phyloP scores from a whole-genome alignment of 2,113 vertebrate species.

The Macrotis lagotis region DNA sequence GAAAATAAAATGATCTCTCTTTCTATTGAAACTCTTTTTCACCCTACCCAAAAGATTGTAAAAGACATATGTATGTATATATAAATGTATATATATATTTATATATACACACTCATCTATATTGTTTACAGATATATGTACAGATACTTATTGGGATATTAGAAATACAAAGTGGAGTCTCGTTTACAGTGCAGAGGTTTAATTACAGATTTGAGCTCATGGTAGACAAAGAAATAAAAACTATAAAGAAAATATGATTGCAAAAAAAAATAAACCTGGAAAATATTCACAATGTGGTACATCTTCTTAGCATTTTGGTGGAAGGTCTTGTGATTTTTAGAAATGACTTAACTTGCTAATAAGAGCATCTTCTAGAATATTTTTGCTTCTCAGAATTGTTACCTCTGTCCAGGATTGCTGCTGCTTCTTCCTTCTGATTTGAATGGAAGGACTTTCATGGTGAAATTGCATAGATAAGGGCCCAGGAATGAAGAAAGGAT shows the following conservation, averaged over 20 bases:
- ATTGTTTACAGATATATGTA: slow-evolving; percentile 70
- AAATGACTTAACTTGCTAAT: slow-evolving; percentile 70
- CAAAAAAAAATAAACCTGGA: slow-evolving; percentile 68
- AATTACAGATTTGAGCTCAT: slow-evolving; percentile 71
- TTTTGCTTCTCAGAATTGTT: slow-evolving; percentile 34
- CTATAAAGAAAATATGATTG: slow-evolving; percentile 72
- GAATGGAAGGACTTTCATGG: slow-evolving; percentile 52
- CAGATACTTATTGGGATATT: slow-evolving; percentile 55
- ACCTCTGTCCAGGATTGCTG: slow-evolving; percentile 18
- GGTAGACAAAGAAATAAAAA: slow-evolving; percentile 62
- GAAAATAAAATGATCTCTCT: slow-evolving; percentile 91
- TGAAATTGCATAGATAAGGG: background rate
- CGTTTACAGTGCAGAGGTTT: slow-evolving; percentile 72
- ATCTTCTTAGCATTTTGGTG: slow-evolving; percentile 75
- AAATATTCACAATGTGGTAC: slow-evolving; percentile 72
- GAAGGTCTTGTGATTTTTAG: slow-evolving; percentile 65
- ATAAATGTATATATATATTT: slow-evolving; percentile 23
- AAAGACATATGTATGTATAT: slow-evolving; percentile 60
- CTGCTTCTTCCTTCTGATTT: slow-evolving; percentile 25
- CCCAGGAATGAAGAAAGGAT: background rate
- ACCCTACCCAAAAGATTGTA: slow-evolving; percentile 72
- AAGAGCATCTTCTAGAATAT: slow-evolving; percentile 68
- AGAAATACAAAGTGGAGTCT: slow-evolving; percentile 72
- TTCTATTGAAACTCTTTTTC: slow-evolving; percentile 88
- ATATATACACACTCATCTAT: background rate